Base-by-base conservation (phyloP, 2,113 vertebrate genomes). In the Parus major region DNA sequence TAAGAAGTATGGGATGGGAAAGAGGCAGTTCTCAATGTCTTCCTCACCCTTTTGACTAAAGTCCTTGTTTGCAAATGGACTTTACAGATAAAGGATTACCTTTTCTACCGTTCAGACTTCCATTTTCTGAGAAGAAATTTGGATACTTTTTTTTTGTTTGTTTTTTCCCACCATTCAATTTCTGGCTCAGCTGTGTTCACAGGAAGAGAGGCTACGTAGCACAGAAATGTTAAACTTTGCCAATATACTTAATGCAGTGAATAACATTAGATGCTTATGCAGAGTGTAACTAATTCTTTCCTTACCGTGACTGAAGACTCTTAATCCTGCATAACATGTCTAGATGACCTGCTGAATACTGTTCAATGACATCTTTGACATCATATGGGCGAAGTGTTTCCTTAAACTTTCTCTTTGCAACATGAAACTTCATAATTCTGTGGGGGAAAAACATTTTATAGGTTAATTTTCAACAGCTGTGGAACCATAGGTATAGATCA, bases 361-460 rank as follows among this genome's bases (percentile, higher is more conserved):
- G 99, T 96, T 99, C 99, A 66, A 99, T 99, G 86, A 99, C 99
- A 88, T 99, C 99, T 98, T 99, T 99, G 81, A 99, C 99, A 85
- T 99, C 99, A 39, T 99, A 99, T 0, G 99, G 99, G 55, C 99
- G 98, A 92, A 99, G 95, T 0, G 99, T 99, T 98, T 99, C 99
- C 91, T 99, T 99, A 86, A 99, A 99, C 96, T 99, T 99, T 83
- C 99, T 98, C 97, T 99, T 99, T 91, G 99, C 99, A 57, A 99
- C 99, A 19, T 99, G 99, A 92, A 99, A 99, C 97, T 99, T 99
- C 99, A 99, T 99, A 88, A 99, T 99, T 97, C 99, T 99, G 92
- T 18, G 73, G 35, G 25, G 35, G 36, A 94, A 64, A 71, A 93
- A 63, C 22, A 88, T 61, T 92, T 79, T 46, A 9, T 36, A 52